Conservation (phyloP, 2,888 invertebrate genomes). For the Ochlodes sylvanus region DNA sequence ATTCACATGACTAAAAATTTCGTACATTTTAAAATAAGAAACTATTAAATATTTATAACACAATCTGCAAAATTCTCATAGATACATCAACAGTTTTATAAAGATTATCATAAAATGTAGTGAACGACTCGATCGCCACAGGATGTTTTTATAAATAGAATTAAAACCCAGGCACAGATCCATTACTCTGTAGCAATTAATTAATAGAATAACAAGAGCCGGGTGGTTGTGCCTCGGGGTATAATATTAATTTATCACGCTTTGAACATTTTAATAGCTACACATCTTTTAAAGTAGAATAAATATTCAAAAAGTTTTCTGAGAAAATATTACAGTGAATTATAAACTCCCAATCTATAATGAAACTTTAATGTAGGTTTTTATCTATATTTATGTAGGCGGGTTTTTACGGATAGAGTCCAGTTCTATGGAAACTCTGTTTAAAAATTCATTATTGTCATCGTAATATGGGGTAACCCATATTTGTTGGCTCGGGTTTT, state of each 20-base stretch:
- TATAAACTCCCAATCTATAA: not conserved
- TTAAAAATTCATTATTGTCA: too few species aligned
- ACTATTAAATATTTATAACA: too few species aligned
- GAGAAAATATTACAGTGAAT: not conserved
- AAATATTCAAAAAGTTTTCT: constrained; percentile 3
- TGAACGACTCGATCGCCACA: not conserved
- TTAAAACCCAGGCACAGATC: not conserved
- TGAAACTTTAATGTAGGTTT: too few species aligned
- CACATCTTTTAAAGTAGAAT: not conserved
- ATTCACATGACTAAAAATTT: too few species aligned
- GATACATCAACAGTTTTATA: not conserved
- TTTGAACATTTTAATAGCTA: constrained; percentile 9
- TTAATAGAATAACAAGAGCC: not conserved
- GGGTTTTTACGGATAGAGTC: too few species aligned
- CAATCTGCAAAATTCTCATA: too few species aligned
- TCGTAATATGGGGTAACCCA: too few species aligned
- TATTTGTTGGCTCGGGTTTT: too few species aligned
- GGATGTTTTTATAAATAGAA: constrained; percentile 8
- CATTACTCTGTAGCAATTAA: too few species aligned
- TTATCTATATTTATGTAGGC: too few species aligned
- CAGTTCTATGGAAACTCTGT: too few species aligned
- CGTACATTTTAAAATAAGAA: too few species aligned
- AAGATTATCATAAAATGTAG: not conserved
- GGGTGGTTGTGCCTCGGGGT: not conserved
- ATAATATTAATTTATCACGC: constrained; percentile 11